Percentiles rank a stretch among this genome's conserved stretches.
phyloP scores from a whole-genome alignment of 2,113 vertebrate genomes.

The Lathamus discolor region DNA sequence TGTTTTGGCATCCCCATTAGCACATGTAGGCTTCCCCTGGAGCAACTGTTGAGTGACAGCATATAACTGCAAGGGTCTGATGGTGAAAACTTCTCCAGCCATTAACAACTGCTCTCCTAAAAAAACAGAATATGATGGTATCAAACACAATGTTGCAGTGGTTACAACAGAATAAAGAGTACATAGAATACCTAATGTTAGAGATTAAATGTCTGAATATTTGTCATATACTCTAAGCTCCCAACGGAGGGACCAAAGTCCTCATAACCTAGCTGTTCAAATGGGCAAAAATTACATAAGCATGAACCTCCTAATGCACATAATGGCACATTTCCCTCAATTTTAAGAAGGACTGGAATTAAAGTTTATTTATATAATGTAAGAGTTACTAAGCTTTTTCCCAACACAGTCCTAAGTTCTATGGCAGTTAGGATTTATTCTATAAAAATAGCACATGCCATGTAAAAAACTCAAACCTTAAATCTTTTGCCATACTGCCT shows the following conservation, averaged over 20 bases:
- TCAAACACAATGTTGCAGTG: neutral
- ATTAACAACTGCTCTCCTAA: conserved; percentile 92
- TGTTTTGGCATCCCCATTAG: conserved; percentile 91
- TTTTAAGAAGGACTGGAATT: neutral
- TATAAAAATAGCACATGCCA: neutral
- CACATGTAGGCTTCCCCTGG: conserved; percentile 89
- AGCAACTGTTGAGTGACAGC: conserved; percentile 90
- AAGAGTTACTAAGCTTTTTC: neutral
- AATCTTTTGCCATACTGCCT: neutral
- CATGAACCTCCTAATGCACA: neutral
- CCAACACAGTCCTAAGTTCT: neutral
- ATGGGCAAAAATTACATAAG: neutral
- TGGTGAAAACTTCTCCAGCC: conserved; percentile 89
- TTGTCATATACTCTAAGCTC: neutral
- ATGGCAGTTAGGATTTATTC: neutral
- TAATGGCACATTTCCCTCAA: neutral
- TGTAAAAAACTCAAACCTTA: neutral
- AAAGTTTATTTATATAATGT: neutral
- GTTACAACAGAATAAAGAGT: neutral
- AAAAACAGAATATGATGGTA: conserved; percentile 8
- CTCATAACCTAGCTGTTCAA: neutral
- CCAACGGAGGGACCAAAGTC: neutral
- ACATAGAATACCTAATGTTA: neutral
- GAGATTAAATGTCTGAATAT: neutral
- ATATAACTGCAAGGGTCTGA: conserved; percentile 89